Evolutionary conservation across 2,888 invertebrate species (phyloP), one percentile per base, ranked within the genome.

Genomic region (Dioctria rufipes): DNA sequence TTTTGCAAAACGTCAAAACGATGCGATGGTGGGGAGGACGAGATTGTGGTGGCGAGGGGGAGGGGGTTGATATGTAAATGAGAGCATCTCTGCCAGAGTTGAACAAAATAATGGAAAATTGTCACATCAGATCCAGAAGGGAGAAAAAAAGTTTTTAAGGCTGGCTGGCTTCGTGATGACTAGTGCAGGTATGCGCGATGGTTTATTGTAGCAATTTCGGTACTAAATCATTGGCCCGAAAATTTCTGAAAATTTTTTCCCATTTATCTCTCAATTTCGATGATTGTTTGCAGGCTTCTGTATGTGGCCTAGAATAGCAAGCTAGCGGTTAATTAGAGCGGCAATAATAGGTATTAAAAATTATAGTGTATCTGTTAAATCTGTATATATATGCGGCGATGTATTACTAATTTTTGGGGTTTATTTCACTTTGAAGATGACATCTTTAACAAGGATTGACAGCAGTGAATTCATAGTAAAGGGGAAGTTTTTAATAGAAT

Each of bases 101-200:
- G 63, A 63, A 40, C 63, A 63, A 77, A 77, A 77, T 77, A 77
- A 77, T 63, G 63, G 39, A 63, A 63, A 77, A 63, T 77, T 77
- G 63, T 63, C 63, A 77, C 77, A 77, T 63, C 63, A 63, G 9
- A 61, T 46, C 37, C 39, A 77, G n/a, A 63, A 63, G 5, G 25
- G 25, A 46, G 39, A 13, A 49, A 63, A 46, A 37, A 13, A 5
- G 3, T 9, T 3, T 37, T 61, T 60, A 8, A 25, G 5, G 25
- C 60, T 5, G 3, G 25, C 25, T 13, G 13, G 9, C 25, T 25
- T 60, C 11, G n/a, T 77, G 49, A 49, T 37, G 77, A 49, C 61
- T 77, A 3, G 39, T 77, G 63, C 46, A 77, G 77, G 77, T 77
- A 40, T 25, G 25, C 4, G 73, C 51, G 8, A 42, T 39, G n/a